Evolutionary conservation across 2,888 invertebrate genomes (phyloP).

Genomic region (Plemyria rubiginata): DNA sequence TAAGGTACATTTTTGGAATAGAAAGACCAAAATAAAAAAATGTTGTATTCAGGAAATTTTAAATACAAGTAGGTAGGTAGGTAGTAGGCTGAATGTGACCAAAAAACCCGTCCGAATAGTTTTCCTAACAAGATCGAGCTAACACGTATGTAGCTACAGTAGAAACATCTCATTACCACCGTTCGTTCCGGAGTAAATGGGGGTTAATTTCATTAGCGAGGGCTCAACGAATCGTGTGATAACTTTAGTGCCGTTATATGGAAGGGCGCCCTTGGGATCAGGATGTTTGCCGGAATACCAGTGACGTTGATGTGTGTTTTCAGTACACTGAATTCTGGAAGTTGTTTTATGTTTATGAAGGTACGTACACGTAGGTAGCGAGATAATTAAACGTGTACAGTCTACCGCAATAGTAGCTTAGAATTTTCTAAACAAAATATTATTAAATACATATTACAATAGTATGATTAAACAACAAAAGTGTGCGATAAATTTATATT

Average conservation of each 20-base stretch:
- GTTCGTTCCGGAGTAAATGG: conserved; percentile 70
- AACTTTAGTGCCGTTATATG: conserved; percentile 80
- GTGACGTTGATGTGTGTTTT: conserved; percentile 61
- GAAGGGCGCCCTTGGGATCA: conserved; percentile 70
- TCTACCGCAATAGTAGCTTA: too few species aligned
- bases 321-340: conserved; percentile 47
- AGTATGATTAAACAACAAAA: too few species aligned
- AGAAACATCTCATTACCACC: conserved; percentile 75
- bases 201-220: conserved; percentile 83
- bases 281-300: conserved; percentile 56
- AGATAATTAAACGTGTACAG: conserved; percentile 23
- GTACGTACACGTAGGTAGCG: conserved; percentile 20
- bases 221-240: conserved; percentile 83
- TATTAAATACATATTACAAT: too few species aligned
- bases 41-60: too few species aligned
- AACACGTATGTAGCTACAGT: conserved; percentile 70
- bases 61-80: too few species aligned
- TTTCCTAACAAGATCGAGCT: conserved; percentile 44
- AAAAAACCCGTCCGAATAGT: conserved; percentile 21
- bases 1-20: background rate
- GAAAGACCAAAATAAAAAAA: too few species aligned
- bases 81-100: background rate
- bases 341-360: conserved; percentile 41
- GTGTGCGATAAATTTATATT: too few species aligned
- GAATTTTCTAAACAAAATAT: too few species aligned